phyloP scores from a whole-genome alignment of 2,888 invertebrate species.

The Eurytoma californica region DNA sequence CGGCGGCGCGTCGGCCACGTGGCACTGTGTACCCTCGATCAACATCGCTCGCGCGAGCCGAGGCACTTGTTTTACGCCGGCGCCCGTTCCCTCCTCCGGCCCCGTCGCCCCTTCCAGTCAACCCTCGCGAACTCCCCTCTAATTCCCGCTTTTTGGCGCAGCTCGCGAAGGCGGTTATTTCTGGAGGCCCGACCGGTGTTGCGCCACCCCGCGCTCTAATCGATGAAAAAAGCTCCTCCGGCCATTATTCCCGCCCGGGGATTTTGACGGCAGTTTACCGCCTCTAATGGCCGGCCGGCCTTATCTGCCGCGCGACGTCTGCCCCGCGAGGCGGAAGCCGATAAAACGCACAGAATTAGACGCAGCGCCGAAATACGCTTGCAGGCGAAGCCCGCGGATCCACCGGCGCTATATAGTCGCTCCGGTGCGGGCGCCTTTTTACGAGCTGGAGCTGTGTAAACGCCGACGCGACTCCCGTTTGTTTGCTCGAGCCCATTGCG shows the following conservation, averaged over 20 bases:
- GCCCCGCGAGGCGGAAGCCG: too few species aligned
- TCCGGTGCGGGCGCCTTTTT: slow-evolving; percentile 59
- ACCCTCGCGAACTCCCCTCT: too few species aligned
- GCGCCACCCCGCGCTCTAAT: background rate
- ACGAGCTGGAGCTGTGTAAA: slow-evolving; percentile 44
- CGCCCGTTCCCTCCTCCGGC: background rate
- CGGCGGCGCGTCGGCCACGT: slow-evolving; percentile 59
- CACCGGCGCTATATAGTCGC: background rate
- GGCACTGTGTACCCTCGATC: slow-evolving; percentile 65
- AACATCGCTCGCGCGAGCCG: slow-evolving; percentile 54
- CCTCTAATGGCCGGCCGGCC: background rate
- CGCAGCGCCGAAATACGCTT: slow-evolving; percentile 8
- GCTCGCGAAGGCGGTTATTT: slow-evolving; percentile 15
- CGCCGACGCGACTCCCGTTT: slow-evolving; percentile 61
- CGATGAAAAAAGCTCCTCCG: background rate
- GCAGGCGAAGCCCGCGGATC: background rate
- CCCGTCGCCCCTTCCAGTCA: background rate
- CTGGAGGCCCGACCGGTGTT: background rate
- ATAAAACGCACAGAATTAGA: slow-evolving; percentile 21
- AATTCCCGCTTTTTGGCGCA: too few species aligned
- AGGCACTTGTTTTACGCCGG: slow-evolving; percentile 39
- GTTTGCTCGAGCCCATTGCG: slow-evolving; percentile 71
- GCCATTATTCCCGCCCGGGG: background rate
- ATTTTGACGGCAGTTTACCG: background rate
- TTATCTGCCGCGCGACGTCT: background rate